phyloP scores from a whole-genome alignment of 2,888 invertebrate species.

The Ferdinandea cuprea region DNA sequence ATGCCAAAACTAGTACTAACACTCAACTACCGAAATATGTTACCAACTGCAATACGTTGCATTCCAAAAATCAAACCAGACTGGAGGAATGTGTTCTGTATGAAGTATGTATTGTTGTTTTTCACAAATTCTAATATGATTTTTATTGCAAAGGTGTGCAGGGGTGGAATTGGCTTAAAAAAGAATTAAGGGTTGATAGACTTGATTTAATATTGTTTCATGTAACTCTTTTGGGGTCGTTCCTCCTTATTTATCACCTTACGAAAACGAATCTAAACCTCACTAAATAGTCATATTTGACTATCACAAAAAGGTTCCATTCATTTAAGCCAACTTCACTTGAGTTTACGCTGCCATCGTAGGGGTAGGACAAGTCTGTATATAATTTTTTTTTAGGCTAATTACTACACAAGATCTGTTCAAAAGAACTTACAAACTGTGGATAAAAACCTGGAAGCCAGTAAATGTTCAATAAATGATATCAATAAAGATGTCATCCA shows the following conservation, averaged over 20 bases:
- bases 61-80: neutral
- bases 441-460: neutral
- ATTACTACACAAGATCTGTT: neutral
- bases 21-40: slow-evolving; percentile 6
- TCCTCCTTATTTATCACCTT: no score
- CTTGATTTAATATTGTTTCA: no score
- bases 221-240: no score
- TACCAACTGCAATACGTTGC: neutral
- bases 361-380: neutral
- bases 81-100: slow-evolving; percentile 15
- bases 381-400: slow-evolving; percentile 14
- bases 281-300: no score
- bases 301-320: no score
- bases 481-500: neutral
- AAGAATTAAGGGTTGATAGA: no score
- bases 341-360: no score
- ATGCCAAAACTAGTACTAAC: neutral
- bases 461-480: slow-evolving; percentile 1
- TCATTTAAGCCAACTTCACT: no score
- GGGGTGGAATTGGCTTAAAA: no score
- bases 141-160: neutral
- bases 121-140: no score
- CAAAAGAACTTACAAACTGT: neutral
- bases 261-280: no score
- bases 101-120: slow-evolving; percentile 4